Conservation (phyloP, 1,140 invertebrate genomes). For the Rhagoletis pomonella region DNA sequence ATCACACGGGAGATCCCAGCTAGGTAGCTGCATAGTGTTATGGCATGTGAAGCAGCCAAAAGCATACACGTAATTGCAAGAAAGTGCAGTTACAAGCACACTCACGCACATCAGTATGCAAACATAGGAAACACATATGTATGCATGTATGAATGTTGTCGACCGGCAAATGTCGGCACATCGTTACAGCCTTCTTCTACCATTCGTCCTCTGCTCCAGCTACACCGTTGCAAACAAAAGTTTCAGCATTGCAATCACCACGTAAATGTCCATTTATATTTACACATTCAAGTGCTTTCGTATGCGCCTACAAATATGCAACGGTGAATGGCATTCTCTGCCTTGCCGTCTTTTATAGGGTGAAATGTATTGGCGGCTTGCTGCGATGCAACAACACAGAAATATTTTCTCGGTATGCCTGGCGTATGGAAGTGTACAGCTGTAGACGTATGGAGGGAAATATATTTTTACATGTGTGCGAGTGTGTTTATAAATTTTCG, state of each 20-base stretch:
- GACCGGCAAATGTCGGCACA: background rate
- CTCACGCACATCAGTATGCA: background rate
- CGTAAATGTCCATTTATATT: background rate
- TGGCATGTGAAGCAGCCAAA: background rate
- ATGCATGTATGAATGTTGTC: background rate
- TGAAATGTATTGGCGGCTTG: background rate
- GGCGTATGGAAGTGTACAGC: no score
- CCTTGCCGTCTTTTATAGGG: background rate
- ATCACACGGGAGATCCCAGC: background rate
- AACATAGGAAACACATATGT: background rate
- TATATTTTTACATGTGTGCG: background rate
- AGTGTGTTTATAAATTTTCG: background rate
- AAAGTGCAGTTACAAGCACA: background rate
- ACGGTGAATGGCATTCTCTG: background rate
- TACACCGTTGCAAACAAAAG: background rate
- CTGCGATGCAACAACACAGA: background rate
- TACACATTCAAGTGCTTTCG: background rate
- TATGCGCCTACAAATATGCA: conserved; percentile 45
- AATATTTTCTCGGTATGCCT: conserved; percentile 1
- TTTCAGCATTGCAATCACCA: background rate
- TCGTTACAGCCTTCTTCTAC: no score
- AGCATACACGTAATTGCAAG: background rate
- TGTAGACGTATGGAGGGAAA: no score
- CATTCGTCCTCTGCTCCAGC: background rate
- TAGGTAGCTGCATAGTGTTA: background rate